A percentile compares a stretch with the other conserved stretches of the same genome.
These are phyloP conservation scores for Oenanthe oenanthe DNA, from an alignment of 2,113 vertebrate species.

Conservation along the genomic window DNA sequence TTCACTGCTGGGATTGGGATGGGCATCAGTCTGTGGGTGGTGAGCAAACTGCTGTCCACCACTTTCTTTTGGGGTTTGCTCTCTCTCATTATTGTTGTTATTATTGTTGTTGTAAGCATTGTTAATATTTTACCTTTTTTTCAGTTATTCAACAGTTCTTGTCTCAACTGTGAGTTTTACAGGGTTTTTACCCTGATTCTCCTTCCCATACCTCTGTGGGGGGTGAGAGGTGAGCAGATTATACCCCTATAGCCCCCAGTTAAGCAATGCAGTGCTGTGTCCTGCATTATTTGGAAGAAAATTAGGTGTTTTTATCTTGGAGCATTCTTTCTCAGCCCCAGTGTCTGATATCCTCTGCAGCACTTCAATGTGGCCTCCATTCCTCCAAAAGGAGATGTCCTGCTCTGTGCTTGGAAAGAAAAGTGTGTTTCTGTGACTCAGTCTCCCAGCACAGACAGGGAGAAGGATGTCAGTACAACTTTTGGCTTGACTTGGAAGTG, in stretches of 20 bases:
- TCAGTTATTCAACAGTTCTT: not conserved
- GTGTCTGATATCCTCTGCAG: not conserved
- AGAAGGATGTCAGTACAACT: not conserved
- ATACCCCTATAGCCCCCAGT: not conserved
- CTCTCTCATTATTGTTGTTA: not conserved
- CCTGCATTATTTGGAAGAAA: not conserved
- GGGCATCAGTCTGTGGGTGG: not conserved
- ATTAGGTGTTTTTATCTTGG: not conserved
- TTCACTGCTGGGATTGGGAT: not conserved
- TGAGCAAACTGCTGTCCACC: not conserved
- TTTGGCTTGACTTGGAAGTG: not conserved
- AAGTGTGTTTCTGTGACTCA: not conserved
- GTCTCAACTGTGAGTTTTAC: not conserved
- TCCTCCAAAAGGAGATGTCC: fast-evolving
- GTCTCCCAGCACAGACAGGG: not conserved
- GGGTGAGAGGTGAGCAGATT: not conserved
- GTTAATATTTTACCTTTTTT: not conserved
- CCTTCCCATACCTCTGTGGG: not conserved
- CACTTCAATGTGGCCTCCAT: not conserved
- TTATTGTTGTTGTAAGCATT: not conserved
- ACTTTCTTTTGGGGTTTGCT: not conserved
- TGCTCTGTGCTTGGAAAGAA: not conserved
- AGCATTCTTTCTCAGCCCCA: not conserved
- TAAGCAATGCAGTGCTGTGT: not conserved
- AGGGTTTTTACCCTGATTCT: not conserved